Base-by-base conservation (phyloP, 1,140 invertebrate species). In the Matsumurasca onukii region DNA sequence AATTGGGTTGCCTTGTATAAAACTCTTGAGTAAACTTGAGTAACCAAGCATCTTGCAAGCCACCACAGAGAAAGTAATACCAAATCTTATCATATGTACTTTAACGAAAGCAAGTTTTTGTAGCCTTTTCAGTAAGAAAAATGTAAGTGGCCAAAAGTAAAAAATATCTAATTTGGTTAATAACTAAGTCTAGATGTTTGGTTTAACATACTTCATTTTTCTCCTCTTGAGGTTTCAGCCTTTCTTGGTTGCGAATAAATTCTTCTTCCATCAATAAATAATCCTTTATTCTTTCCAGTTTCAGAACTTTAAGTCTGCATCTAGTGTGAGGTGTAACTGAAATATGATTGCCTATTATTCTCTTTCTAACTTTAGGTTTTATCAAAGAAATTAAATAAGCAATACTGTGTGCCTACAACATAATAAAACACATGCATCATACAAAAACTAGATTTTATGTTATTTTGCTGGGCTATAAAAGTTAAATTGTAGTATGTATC, bases 261-360 rank as follows among this genome's bases (percentile, higher is more conserved):
- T 99, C 98, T 80, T 99, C 97, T 78, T 99, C 98, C 95, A 99
- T 98, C 62, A 99, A 79, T 0, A 99, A 81, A 81, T 98, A 99
- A 86, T 99, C 98, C 80, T 99, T 99, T 69, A 99, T 99, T 52
- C 98, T 87, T 79, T 99, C 98, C 39, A 98, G 80, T 80, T 99
- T 99, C 3, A 99, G 80, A 64, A 99, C 81, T 78, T 98, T 99
- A 51, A 99, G 81, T 57, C 97, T 86, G 82, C 98, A 99, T 81
- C 97, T 86, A 9, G 98, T 95, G 79, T 99, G 95, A 25, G 98
- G 98, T 13, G 97, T 98, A 1, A 99, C 97, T 86, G 75, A 66
- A 75, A 77, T 67, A 61, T 51, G n/a, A n/a, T n/a, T n/a, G n/a
- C n/a, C n/a, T n/a, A n/a, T n/a, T n/a, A n/a, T n/a, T n/a, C n/a